A percentile compares a stretch with the other conserved stretches of the same genome.
Evolutionary conservation across 2,113 vertebrate species (phyloP).

Genomic region (Tetraodon nigroviridis): DNA sequence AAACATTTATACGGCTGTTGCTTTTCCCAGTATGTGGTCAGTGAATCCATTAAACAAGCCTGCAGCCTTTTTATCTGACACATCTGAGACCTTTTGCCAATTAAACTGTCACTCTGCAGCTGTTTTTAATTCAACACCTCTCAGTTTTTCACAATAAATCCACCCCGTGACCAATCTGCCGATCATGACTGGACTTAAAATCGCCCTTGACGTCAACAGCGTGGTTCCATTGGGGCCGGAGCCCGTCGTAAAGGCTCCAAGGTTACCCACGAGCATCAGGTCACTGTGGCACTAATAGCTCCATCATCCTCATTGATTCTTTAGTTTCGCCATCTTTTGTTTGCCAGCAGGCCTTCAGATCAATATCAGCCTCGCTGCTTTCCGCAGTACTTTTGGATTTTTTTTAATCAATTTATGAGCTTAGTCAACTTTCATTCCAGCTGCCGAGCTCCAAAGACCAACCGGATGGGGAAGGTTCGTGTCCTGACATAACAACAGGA

Average conservation of each 20-base stretch:
- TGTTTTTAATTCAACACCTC: no score
- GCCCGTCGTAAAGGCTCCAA: neutral
- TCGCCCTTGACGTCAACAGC: no score
- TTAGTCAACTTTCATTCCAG: neutral
- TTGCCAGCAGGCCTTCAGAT: slow-evolving; percentile 3
- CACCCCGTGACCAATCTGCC: no score
- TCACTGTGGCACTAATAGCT: slow-evolving; percentile 43
- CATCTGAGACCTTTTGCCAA: no score
- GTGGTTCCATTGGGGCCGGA: no score
- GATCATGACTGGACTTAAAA: no score
- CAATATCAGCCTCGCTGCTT: slow-evolving; percentile 36
- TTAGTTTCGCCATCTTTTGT: slow-evolving; percentile 19
- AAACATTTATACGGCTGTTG: no score
- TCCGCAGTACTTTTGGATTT: slow-evolving; percentile 23
- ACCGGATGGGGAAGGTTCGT: neutral
- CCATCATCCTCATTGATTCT: slow-evolving; percentile 53
- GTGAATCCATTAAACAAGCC: no score
- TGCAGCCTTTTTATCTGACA: no score
- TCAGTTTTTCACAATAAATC: no score
- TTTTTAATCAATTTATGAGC: slow-evolving; percentile 28
- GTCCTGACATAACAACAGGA: neutral
- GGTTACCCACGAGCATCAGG: slow-evolving; percentile 4
- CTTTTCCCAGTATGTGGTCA: no score
- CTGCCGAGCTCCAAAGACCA: slow-evolving; percentile 12
- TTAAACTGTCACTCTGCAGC: no score